Percentiles rank a stretch among this genome's conserved stretches.
These are phyloP conservation scores for Papilio dardanus DNA, from an alignment of 1,140 invertebrate species.

Conservation along the genomic window DNA sequence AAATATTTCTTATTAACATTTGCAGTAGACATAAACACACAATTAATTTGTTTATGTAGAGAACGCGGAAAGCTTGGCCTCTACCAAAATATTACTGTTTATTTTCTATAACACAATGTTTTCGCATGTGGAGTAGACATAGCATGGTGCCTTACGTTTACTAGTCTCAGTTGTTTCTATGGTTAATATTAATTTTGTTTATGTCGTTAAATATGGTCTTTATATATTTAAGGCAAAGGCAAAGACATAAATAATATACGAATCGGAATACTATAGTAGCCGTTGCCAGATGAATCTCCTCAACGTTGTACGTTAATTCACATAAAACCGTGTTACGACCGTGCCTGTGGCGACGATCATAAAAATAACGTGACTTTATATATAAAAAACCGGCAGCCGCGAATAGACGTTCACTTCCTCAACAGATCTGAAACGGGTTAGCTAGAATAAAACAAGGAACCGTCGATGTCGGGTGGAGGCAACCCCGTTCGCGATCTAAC, in stretches of 20 bases:
- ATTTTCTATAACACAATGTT: conserved; percentile 76
- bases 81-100: conserved; percentile 79
- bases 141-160: background rate
- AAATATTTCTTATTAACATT: background rate
- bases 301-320: background rate
- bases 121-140: conserved; percentile 40
- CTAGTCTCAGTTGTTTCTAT: background rate
- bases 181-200: background rate
- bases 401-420: conserved; percentile 44
- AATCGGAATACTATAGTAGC: background rate
- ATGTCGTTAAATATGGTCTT: background rate
- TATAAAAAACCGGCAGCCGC: conserved; percentile 8
- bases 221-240: no score
- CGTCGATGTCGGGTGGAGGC: conserved; percentile 48
- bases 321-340: conserved; percentile 15
- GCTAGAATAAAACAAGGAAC: conserved; percentile 64
- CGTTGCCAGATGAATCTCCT: background rate
- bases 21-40: conserved; percentile 1
- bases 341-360: conserved; percentile 26
- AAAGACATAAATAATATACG: background rate
- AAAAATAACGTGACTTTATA: conserved; percentile 13
- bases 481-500: conserved; percentile 75
- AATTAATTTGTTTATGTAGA: conserved; percentile 48
- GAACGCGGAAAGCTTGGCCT: conserved; percentile 49
- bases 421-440: conserved; percentile 45